Conservation (phyloP, 1,140 invertebrate genomes). For the Listronotus oregonensis region DNA sequence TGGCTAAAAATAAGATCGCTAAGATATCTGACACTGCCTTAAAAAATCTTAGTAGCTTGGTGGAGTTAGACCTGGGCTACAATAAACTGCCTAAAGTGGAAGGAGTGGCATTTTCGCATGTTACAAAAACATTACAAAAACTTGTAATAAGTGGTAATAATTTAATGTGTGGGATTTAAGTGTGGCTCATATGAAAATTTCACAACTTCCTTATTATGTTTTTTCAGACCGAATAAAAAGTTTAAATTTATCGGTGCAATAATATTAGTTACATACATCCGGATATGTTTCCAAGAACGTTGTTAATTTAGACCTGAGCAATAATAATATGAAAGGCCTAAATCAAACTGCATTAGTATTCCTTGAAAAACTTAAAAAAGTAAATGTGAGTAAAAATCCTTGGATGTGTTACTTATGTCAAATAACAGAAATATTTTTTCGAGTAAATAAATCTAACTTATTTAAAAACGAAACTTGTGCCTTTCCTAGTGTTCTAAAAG, state of each 20-base stretch:
- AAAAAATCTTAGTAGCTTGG: slow-evolving; percentile 66
- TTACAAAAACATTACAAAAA: slow-evolving; percentile 64
- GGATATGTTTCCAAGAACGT: slow-evolving; percentile 59
- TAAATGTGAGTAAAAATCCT: slow-evolving; percentile 65
- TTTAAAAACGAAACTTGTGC: slow-evolving; percentile 49
- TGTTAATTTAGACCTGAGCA: slow-evolving; percentile 64
- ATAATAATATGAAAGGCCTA: slow-evolving; percentile 65
- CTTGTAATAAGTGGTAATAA: slow-evolving; percentile 72
- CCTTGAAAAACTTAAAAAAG: slow-evolving; percentile 60
- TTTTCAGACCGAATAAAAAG: slow-evolving; percentile 60
- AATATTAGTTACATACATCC: slow-evolving; percentile 49
- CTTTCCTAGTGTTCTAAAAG: slow-evolving; percentile 47
- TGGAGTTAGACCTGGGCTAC: slow-evolving; percentile 72
- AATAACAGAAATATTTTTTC: slow-evolving; percentile 57
- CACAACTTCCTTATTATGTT: slow-evolving; percentile 60
- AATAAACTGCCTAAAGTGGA: slow-evolving; percentile 73
- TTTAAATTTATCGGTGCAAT: slow-evolving; percentile 63
- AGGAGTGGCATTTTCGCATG: slow-evolving; percentile 62
- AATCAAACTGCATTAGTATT: slow-evolving; percentile 61
- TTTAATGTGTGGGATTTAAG: slow-evolving; percentile 63
- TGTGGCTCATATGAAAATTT: slow-evolving; percentile 65
- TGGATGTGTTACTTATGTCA: slow-evolving; percentile 71
- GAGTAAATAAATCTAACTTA: slow-evolving; percentile 55
- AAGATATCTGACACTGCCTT: slow-evolving; percentile 73
- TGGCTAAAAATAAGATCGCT: slow-evolving; percentile 74